Conservation (phyloP, 1,140 invertebrate species). For the Latrodectus geometricus region DNA sequence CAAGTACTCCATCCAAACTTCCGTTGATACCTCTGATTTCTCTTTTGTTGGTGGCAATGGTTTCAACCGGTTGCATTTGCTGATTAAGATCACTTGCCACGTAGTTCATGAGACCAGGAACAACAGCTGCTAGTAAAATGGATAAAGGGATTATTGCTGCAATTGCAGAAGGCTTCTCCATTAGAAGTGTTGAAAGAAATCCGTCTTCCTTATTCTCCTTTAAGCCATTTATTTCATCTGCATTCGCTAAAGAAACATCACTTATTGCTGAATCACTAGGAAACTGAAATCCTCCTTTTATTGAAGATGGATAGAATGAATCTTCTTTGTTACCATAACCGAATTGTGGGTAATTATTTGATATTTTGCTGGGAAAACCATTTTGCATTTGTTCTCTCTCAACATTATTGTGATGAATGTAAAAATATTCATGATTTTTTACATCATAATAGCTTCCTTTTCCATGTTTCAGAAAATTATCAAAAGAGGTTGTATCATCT, state of each 20-base stretch:
- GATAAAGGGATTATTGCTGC: slow-evolving; percentile 39
- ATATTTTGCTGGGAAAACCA: background rate
- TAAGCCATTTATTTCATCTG: background rate
- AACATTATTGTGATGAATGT: background rate
- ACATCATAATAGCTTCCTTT: slow-evolving; percentile 12
- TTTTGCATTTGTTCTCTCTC: background rate
- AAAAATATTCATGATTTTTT: slow-evolving; percentile 1
- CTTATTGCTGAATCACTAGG: background rate
- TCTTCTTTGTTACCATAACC: slow-evolving; percentile 6
- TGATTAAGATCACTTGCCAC: background rate
- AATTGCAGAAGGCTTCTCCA: background rate
- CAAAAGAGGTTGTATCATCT: slow-evolving; percentile 3
- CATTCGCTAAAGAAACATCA: background rate
- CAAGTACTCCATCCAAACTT: background rate
- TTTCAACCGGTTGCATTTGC: background rate
- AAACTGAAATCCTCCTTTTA: slow-evolving; percentile 11
- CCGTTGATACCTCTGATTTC: slow-evolving; percentile 5
- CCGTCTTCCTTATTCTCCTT: background rate
- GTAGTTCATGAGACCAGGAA: slow-evolving; percentile 43
- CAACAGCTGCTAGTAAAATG: slow-evolving; percentile 18
- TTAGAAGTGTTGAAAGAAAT: slow-evolving; percentile 19
- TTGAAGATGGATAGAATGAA: background rate
- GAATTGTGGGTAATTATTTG: slow-evolving; percentile 8
- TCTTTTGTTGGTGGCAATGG: slow-evolving; percentile 28
- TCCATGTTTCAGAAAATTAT: background rate